Percentiles rank a stretch among this genome's conserved stretches.
Conservation (phyloP, 92 coral and sea anemone species). For the Parazoanthus atlanticus region DNA sequence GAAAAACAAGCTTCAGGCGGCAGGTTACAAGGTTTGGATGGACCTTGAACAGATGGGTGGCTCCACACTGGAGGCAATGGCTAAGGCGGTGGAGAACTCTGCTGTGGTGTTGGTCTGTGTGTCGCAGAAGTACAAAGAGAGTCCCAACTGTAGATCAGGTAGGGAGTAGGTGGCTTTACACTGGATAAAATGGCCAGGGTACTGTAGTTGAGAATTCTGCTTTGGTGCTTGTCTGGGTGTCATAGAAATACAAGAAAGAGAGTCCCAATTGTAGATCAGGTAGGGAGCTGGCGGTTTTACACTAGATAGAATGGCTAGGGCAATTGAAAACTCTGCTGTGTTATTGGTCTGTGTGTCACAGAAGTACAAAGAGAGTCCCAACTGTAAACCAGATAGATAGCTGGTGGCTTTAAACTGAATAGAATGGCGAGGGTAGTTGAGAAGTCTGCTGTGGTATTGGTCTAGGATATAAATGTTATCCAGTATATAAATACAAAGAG, state of each 20-base stretch:
- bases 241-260: conserved; percentile 16
- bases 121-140: conserved; percentile 87
- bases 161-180: neutral
- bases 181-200: neutral
- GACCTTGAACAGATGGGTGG: conserved; percentile 90
- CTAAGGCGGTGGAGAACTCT: conserved; percentile 78
- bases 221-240: neutral
- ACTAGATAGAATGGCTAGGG: conserved; percentile 77
- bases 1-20: conserved; percentile 68
- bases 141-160: conserved; percentile 84
- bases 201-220: neutral
- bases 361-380: too few species aligned
- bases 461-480: conserved; percentile 73
- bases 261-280: conserved; percentile 26
- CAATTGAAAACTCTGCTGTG: conserved; percentile 51
- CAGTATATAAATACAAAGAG: too few species aligned
- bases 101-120: conserved; percentile 80
- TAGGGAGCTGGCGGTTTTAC: conserved; percentile 62
- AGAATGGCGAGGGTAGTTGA: conserved; percentile 85
- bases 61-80: conserved; percentile 87
- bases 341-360: conserved; percentile 5
- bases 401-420: conserved; percentile 76
- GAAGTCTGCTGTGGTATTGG: conserved; percentile 59
- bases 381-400: conserved; percentile 19
- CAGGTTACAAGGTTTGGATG: conserved; percentile 87